Base-by-base conservation (phyloP, 2,113 vertebrate species). In the Argyrosomus japonicus region DNA sequence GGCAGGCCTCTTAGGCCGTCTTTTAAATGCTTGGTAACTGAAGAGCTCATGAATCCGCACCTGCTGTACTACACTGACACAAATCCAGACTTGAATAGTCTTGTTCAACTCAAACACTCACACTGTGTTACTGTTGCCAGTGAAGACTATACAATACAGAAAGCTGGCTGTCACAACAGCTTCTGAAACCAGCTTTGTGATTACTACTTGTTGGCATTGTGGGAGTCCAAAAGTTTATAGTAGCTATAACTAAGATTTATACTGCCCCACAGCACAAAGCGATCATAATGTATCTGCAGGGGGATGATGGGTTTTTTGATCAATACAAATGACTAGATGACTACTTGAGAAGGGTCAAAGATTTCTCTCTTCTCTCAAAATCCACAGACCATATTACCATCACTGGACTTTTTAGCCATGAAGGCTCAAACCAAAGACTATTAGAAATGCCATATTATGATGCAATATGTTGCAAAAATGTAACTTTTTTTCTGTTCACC, bases 221-320 rank as follows among this genome's bases (percentile, higher is more conserved):
- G 21, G 3, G 69, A 78, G 32, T 82, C 74, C 47, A 76, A 64
- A 51, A n/a, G 15, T 78, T 87, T 85, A 81, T 75, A 54, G 74
- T 54, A 71, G 86, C 75, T 45, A 19, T 87, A 78, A 88, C 61
- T 53, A 56, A 72, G 79, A 79, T 88, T 86, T 73, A 86, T 64
- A 3, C 4, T 23, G 17, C 40, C 50, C 54, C 19, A 3, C 12
- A 60, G 64, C 76, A 77, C 51, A 40, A 23, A 74, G 25, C 62
- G 75, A 80, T 87, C 61, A 70, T 87, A 75, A 85, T 68, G 72
- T 79, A 84, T 69, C 78, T 78, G 68, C 73, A n/a, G 54, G 25
- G 18, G 62, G 40, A 68, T 58, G 77, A 83, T 75, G 69, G 75
- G 60, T 4, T 75, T 82, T 73, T 23, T 79, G 57, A 86, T 86